Base-by-base conservation (phyloP, 2,888 invertebrate species). In the Oscheius onirici region DNA sequence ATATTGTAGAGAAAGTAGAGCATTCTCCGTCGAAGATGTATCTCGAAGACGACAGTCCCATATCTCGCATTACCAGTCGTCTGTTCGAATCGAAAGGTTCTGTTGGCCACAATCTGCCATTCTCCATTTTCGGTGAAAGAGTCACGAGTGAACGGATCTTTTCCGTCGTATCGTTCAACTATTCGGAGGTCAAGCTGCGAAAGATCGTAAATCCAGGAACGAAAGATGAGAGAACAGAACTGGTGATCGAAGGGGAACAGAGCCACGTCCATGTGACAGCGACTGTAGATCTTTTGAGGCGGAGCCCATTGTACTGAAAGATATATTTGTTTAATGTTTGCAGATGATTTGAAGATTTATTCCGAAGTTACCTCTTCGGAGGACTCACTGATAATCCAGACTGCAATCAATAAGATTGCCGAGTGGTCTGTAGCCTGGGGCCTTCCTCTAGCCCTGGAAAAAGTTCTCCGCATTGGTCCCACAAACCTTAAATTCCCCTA, bases 201-300 rank as follows among this genome's bases (percentile, higher is more conserved):
- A 40, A 57, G 58, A 66, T 77, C 79, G 69, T 79, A 79, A 20
- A 79, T 79, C 79, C 75, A 90, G 0, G 90, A 90, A 6, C 90
- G 90, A 75, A 90, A 89, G 74, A 90, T 90, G 83, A 91, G 87
- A 67, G 86, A 88, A 82, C 91, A 91, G 28, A 87, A 88, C 83
- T 91, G 91, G 80, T 91, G 90, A 83, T 91, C 91, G 80, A 91
- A 91, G 1, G 91, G 91, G 83, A 91, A 91, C 82, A 89, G 90
- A n/a, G 90, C 90, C 72, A 89, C 89, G 77, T 89, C 89, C 71
- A 83, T 89, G 17, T 85, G 83, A 74, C 88, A 88, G 6, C 86
- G 86, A 54, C 86, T 86, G 67, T 83, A 77, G 65, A 86, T 81
- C 76, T 88, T 88, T 65, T 86, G 86, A 15, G 88, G 87, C 0